Evolutionary conservation across 2,888 invertebrate genomes (phyloP).

Genomic region (Acleris literana): DNA sequence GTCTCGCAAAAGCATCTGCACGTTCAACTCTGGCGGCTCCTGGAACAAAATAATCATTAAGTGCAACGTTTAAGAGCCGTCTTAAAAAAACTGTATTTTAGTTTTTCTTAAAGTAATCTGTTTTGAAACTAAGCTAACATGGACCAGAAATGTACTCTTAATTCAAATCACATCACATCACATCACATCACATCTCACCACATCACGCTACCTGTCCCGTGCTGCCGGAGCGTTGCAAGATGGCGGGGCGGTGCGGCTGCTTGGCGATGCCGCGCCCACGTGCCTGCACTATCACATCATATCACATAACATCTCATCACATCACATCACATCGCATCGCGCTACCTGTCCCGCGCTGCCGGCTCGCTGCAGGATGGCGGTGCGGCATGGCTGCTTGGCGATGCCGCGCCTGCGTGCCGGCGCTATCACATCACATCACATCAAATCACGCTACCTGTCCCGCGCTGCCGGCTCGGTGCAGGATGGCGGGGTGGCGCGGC

Average conservation of each 20-base stretch:
- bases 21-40: slow-evolving; percentile 56
- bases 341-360: neutral
- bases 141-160: no score
- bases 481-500: slow-evolving; percentile 42
- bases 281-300: no score
- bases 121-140: no score
- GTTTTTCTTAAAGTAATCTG: no score
- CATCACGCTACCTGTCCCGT: slow-evolving; percentile 39
- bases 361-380: no score
- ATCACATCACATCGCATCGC: neutral
- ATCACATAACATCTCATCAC: no score
- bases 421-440: no score
- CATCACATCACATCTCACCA: no score
- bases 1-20: slow-evolving; percentile 58
- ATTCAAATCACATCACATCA: no score
- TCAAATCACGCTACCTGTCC: slow-evolving; percentile 2
- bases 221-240: slow-evolving; percentile 46
- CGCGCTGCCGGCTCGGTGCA: slow-evolving; percentile 44
- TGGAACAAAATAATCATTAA: slow-evolving; percentile 38
- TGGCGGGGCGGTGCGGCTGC: slow-evolving; percentile 40
- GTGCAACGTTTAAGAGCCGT: neutral
- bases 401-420: no score
- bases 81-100: neutral
- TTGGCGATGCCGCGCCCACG: slow-evolving; percentile 10
- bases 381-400: no score